A percentile compares a stretch with the other conserved stretches of the same genome.
These are phyloP conservation scores for Chaetodon trifascialis DNA, from an alignment of 2,113 vertebrate species.

Conservation along the genomic window DNA sequence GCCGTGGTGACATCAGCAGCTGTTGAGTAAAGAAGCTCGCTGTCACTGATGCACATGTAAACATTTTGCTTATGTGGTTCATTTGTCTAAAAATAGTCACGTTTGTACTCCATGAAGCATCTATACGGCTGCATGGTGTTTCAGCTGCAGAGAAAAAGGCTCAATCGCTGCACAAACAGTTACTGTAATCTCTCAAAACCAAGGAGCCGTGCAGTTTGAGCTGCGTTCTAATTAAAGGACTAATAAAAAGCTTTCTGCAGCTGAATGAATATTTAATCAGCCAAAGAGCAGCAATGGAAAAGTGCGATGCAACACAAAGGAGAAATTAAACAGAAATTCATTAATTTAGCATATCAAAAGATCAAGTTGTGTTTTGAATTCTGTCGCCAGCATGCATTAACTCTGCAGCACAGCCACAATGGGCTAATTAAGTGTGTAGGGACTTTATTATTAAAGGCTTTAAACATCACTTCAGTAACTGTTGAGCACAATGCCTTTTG, in stretches of 20 bases:
- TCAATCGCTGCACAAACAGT: conserved; percentile 40
- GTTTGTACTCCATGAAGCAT: conserved; percentile 19
- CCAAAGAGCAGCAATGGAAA: conserved; percentile 52
- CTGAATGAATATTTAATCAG: conserved; percentile 77
- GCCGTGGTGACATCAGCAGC: conserved; percentile 67
- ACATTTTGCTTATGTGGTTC: conserved; percentile 45
- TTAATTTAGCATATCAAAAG: conserved; percentile 65
- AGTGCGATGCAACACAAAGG: conserved; percentile 57
- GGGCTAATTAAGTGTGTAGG: conserved; percentile 53
- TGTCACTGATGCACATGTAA: conserved; percentile 46
- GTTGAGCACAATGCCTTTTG: not conserved
- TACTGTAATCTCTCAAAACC: conserved; percentile 63
- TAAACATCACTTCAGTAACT: conserved; percentile 26
- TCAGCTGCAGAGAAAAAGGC: conserved; percentile 11
- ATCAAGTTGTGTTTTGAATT: conserved; percentile 50
- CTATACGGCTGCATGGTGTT: conserved; percentile 19
- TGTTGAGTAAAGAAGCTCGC: conserved; percentile 44
- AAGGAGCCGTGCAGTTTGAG: conserved; percentile 37
- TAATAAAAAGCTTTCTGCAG: conserved; percentile 69
- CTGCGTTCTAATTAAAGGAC: conserved; percentile 74
- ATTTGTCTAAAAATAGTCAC: conserved; percentile 64
- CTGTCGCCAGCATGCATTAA: conserved; percentile 25
- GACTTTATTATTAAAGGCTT: conserved; percentile 42
- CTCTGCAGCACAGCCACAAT: conserved; percentile 42
- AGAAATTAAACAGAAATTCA: conserved; percentile 62